These are phyloP conservation scores for Intellagama lesueurii DNA, from an alignment of 2,797 vertebrate genomes.

Conservation along the genomic window DNA sequence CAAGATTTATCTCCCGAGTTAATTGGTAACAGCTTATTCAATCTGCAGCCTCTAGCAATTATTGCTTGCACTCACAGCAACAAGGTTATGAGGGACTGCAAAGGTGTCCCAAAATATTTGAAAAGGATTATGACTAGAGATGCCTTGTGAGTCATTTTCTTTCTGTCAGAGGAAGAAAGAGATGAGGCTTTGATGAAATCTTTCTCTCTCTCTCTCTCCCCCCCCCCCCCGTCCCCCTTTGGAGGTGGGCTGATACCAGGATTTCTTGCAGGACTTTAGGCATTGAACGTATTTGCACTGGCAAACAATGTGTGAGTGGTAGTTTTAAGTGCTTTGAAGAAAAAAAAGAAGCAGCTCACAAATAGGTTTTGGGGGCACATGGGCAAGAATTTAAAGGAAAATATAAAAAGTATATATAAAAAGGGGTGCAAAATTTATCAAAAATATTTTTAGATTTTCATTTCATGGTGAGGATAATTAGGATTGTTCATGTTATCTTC, in stretches of 20 bases:
- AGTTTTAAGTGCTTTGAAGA: conserved; percentile 6
- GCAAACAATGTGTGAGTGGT: accelerated
- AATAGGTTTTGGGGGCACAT: not conserved
- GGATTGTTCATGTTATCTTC: not conserved
- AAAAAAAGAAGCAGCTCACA: accelerated
- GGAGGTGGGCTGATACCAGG: not conserved
- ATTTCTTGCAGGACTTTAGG: not conserved
- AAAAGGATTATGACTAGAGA: conserved; percentile 55
- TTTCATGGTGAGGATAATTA: not conserved
- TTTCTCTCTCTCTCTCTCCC: too few relatives aligned
- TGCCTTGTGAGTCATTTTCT: conserved; percentile 25
- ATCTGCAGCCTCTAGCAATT: conserved; percentile 40
- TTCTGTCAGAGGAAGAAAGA: conserved; percentile 23
- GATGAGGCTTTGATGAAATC: not conserved
- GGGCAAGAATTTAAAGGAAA: not conserved
- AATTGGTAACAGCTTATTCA: conserved; percentile 47
- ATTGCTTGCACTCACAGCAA: conserved; percentile 31
- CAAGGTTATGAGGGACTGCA: conserved; percentile 47
- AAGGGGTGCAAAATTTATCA: not conserved
- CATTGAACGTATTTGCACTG: not conserved
- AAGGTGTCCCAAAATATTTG: conserved; percentile 29
- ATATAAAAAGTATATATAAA: not conserved
- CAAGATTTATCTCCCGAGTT: conserved; percentile 28
- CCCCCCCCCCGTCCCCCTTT: not conserved
- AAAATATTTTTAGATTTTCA: not conserved